Base-by-base conservation (phyloP, 2,113 vertebrate genomes). In the Scophthalmus maximus region DNA sequence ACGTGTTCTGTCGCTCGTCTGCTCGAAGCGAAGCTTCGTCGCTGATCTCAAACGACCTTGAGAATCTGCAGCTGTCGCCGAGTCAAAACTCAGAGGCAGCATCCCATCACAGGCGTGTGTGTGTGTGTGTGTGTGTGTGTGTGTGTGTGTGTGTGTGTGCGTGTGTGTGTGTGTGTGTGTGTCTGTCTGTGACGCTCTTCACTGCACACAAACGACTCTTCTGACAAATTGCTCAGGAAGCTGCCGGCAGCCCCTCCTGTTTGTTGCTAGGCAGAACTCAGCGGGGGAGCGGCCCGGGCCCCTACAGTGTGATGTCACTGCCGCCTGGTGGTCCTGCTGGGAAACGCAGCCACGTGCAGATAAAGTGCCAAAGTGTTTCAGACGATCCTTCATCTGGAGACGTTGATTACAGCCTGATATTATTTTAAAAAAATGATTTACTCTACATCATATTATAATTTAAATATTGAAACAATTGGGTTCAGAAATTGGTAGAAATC, bases 211-310 rank as follows among this genome's bases (percentile, higher is more conserved):
- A 83, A 76, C 56, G 76, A 71, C 76, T 75, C 17, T n/a, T n/a
- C 11, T 62, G 77, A 65, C 63, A 82, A 79, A 78, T 40, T 60
- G 65, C 30, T 62, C 61, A 62, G 70, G 58, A 78, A 17, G 76
- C 47, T 53, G 4, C 30, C 0, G 26, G 8, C 50, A 5, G 49
- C 12, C 64, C 65, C 38, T 18, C n/a, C 42, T 12, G 47, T 29
- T 29, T 78, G 88, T 90, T 90, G 80, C 88, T 49, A 88, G 84
- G 88, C 88, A 87, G 83, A 88, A 73, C 5, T 66, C 67, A 17
- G 38, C 2, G 29, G 47, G 49, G 12, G 57, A 8, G 60, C 32
- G 1, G 73, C 23, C 4, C 52, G 4, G 4, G 58, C 2, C 3
- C 5, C 2, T 55, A 10, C 52, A 23, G 34, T n/a, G 70, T 15